A percentile compares a stretch with the other conserved stretches of the same genome.
phyloP scores from a whole-genome alignment of 2,797 vertebrate species.

The Sebastes nivosus region DNA sequence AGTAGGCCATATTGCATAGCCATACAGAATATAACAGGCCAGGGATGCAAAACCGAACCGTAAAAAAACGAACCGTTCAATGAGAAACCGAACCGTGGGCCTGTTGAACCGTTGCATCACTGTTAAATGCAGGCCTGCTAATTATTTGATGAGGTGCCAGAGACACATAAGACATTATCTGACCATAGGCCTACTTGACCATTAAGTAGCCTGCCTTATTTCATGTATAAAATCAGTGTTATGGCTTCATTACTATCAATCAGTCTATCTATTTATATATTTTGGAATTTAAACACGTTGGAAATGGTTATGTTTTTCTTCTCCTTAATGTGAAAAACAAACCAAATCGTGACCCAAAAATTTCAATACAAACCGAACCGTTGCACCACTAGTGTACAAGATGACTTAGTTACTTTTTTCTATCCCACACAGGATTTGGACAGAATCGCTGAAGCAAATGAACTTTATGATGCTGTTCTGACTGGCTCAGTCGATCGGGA shows the following conservation, averaged over 20 bases:
- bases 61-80: too few species aligned
- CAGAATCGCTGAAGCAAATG: slow-evolving; percentile 87
- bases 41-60: too few species aligned
- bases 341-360: too few species aligned
- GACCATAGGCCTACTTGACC: background rate
- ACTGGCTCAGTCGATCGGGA: slow-evolving; percentile 84
- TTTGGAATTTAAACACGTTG: background rate
- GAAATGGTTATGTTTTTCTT: background rate
- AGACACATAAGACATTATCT: background rate
- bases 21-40: too few species aligned
- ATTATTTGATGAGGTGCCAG: background rate
- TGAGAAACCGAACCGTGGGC: too few species aligned
- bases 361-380: background rate
- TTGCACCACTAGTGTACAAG: background rate
- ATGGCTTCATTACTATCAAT: background rate
- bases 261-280: background rate
- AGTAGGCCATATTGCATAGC: too few species aligned
- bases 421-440: slow-evolving; percentile 66
- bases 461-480: slow-evolving; percentile 93
- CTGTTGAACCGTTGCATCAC: too few species aligned
- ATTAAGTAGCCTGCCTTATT: background rate
- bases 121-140: too few species aligned
- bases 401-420: background rate
- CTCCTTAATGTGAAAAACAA: background rate
- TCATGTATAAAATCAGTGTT: background rate